These are phyloP conservation scores for Psittacus erithacus DNA, from an alignment of 2,113 vertebrate genomes.

Conservation along the genomic window DNA sequence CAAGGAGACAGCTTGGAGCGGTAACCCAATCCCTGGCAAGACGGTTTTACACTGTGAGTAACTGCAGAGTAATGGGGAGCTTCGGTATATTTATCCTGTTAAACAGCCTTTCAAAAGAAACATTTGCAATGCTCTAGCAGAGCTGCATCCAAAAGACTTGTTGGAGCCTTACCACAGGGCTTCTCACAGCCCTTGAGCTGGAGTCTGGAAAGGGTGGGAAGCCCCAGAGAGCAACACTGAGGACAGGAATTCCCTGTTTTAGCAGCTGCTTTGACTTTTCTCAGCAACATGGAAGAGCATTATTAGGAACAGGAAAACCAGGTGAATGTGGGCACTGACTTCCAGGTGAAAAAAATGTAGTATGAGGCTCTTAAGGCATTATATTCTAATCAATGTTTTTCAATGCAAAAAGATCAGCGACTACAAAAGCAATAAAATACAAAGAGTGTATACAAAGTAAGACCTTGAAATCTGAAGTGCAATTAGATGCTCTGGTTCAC, in stretches of 20 bases:
- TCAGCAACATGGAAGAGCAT: background rate
- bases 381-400: background rate
- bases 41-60: slow-evolving; percentile 74
- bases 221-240: background rate
- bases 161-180: background rate
- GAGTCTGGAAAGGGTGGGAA: background rate
- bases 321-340: background rate
- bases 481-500: background rate
- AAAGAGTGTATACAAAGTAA: background rate
- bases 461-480: background rate
- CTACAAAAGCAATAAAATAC: background rate
- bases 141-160: background rate
- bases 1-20: background rate
- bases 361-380: background rate
- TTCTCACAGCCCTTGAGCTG: background rate
- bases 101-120: slow-evolving; percentile 43
- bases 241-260: background rate
- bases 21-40: slow-evolving; percentile 72
- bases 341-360: background rate
- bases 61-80: slow-evolving; percentile 77
- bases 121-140: slow-evolving; percentile 11
- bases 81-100: slow-evolving; percentile 77
- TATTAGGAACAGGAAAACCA: background rate
- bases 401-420: background rate
- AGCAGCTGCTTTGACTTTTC: background rate